These are phyloP conservation scores for Yponomeuta plumbellus DNA, from an alignment of 2,888 invertebrate genomes.

Conservation along the genomic window DNA sequence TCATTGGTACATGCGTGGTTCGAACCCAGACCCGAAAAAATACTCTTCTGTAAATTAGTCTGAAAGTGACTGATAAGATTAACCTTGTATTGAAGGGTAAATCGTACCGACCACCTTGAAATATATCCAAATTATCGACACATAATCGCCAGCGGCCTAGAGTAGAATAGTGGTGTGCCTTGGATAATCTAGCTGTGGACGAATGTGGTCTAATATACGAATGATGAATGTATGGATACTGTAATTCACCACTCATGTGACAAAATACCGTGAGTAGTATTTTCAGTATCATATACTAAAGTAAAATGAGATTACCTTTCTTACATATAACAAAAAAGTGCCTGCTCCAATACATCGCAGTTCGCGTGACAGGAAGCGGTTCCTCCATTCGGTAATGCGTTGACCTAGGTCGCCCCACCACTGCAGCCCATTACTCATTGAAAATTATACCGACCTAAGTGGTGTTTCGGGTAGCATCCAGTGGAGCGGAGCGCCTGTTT, in stretches of 20 bases:
- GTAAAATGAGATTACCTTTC: not conserved
- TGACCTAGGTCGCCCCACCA: constrained; percentile 58
- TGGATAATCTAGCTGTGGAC: no score
- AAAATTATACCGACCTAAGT: constrained; percentile 71
- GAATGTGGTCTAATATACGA: no score
- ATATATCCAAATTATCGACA: no score
- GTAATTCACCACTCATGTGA: not conserved
- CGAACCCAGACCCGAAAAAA: no score
- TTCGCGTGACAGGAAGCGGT: constrained; percentile 41
- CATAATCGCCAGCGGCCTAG: no score
- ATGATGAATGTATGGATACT: no score
- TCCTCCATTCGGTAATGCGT: constrained; percentile 53
- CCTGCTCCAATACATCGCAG: constrained; percentile 16
- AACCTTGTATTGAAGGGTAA: no score
- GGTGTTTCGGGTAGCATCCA: constrained; percentile 64
- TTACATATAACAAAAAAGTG: not conserved
- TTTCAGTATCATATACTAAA: not conserved
- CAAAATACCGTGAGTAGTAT: not conserved
- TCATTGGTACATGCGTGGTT: no score
- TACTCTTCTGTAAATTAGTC: no score
- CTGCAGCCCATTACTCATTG: constrained; percentile 63
- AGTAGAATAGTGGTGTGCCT: no score
- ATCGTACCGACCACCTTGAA: no score
- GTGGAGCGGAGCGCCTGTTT: constrained; percentile 35
- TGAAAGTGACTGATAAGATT: no score